A percentile compares a stretch with the other conserved stretches of the same genome.
These are phyloP conservation scores for Ectemnius cavifrons DNA, from an alignment of 2,888 invertebrate species.

Conservation along the genomic window DNA sequence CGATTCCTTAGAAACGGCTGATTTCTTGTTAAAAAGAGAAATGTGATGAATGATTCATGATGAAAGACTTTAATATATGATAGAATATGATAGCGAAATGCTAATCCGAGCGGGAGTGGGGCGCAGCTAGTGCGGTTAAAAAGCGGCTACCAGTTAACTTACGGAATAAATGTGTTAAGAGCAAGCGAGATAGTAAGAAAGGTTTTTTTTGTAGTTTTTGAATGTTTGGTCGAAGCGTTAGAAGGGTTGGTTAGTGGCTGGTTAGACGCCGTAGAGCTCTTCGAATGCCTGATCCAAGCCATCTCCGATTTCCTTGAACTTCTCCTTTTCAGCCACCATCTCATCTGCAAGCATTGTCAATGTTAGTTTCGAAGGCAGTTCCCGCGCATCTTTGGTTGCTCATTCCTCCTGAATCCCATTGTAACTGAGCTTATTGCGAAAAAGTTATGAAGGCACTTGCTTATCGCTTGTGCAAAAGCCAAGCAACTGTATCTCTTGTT, in stretches of 20 bases:
- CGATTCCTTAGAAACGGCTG: too few species aligned
- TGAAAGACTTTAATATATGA: not conserved
- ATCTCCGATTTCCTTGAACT: slow-evolving; percentile 94
- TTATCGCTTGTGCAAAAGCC: too few species aligned
- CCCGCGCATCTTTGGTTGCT: not conserved
- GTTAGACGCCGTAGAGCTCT: slow-evolving; percentile 82
- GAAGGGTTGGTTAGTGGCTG: slow-evolving; percentile 52
- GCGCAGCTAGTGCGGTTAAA: slow-evolving; percentile 47
- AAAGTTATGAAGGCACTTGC: too few species aligned
- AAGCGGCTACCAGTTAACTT: slow-evolving; percentile 64
- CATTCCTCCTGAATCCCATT: too few species aligned
- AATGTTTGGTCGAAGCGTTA: slow-evolving; percentile 65
- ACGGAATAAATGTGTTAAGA: slow-evolving; percentile 67
- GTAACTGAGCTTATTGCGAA: too few species aligned
- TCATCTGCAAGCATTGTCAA: slow-evolving; percentile 84
- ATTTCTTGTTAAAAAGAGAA: too few species aligned
- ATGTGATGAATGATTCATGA: not conserved
- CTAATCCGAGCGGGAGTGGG: slow-evolving; percentile 37
- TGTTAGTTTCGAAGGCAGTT: slow-evolving; percentile 42
- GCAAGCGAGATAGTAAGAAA: slow-evolving; percentile 71
- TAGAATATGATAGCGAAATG: not conserved
- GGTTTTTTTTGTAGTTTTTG: slow-evolving; percentile 37
- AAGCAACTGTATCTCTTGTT: too few species aligned
- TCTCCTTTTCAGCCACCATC: slow-evolving; percentile 92
- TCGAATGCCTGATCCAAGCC: slow-evolving; percentile 96